These are phyloP conservation scores for Phymorhynchus buccinoides DNA, from an alignment of 1,140 invertebrate species.

Conservation along the genomic window DNA sequence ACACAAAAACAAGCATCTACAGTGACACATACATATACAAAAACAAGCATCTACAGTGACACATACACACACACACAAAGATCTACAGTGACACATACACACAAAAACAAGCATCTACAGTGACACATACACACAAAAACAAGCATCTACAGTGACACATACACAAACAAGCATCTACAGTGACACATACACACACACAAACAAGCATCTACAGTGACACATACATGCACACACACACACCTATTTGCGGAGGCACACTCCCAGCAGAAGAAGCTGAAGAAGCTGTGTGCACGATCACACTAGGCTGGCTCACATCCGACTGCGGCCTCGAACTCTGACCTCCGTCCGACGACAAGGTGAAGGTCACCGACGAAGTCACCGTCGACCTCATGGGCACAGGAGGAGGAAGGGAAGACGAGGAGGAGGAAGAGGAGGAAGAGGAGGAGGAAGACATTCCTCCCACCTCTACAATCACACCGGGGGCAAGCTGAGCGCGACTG, in stretches of 20 bases:
- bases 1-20: not conserved
- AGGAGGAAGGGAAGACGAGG: constrained; percentile 29
- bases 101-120: too few relatives aligned
- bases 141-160: not conserved
- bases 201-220: not conserved
- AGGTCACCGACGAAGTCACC: not conserved
- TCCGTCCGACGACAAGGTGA: not conserved
- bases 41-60: too few relatives aligned
- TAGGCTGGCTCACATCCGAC: constrained; percentile 52
- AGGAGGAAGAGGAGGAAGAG: constrained; percentile 20
- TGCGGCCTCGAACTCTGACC: constrained; percentile 5
- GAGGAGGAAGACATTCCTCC: not conserved
- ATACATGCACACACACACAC: not conserved
- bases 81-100: too few relatives aligned
- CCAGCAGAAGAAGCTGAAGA: too few relatives aligned
- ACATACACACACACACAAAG: too few relatives aligned
- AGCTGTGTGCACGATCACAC: constrained; percentile 68
- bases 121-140: not conserved
- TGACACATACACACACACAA: constrained; percentile 5
- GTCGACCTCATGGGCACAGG: constrained; percentile 4
- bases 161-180: not conserved
- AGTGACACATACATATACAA: not conserved
- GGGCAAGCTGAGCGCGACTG: constrained; percentile 20
- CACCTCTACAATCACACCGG: constrained; percentile 42
- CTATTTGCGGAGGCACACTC: constrained; percentile 7